A percentile compares a stretch with the other conserved stretches of the same genome.
phyloP scores from a whole-genome alignment of 2,888 invertebrate genomes.

The Deroplatys truncata region DNA sequence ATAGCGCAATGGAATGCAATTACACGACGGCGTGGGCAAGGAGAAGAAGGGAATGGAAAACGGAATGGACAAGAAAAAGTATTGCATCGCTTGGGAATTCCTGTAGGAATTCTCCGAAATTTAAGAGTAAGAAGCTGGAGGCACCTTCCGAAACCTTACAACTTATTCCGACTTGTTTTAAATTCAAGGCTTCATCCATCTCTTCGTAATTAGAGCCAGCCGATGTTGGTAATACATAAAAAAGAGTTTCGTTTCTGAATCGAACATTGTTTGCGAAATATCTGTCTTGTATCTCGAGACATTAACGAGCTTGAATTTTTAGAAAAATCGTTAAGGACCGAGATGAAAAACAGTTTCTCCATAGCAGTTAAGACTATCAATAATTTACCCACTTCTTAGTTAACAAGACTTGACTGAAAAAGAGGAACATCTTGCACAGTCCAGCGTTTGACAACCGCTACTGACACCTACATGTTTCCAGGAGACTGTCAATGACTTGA shows the following conservation, averaged over 20 bases:
- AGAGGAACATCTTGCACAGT: background rate
- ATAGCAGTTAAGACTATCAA: background rate
- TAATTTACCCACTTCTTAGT: background rate
- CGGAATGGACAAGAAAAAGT: background rate
- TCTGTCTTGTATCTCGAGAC: background rate
- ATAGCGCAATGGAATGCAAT: constrained; percentile 4
- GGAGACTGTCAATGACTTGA: background rate
- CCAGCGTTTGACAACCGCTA: background rate
- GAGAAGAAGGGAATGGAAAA: background rate
- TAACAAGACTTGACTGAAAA: background rate
- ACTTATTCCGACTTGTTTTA: background rate
- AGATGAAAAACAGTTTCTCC: background rate
- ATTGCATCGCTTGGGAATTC: background rate
- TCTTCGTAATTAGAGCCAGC: background rate
- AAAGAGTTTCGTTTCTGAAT: background rate
- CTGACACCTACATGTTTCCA: background rate
- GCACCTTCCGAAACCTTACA: background rate
- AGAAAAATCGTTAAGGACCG: background rate
- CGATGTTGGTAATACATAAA: background rate
- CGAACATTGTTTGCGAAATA: background rate
- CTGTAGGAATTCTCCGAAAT: background rate
- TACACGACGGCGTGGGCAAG: background rate
- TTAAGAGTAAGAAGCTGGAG: background rate
- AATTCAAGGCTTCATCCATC: background rate
- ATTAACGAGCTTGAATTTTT: background rate